A percentile compares a stretch with the other conserved stretches of the same genome.
phyloP scores from a whole-genome alignment of 2,113 vertebrate species.

The Rhabdornis inornatus region DNA sequence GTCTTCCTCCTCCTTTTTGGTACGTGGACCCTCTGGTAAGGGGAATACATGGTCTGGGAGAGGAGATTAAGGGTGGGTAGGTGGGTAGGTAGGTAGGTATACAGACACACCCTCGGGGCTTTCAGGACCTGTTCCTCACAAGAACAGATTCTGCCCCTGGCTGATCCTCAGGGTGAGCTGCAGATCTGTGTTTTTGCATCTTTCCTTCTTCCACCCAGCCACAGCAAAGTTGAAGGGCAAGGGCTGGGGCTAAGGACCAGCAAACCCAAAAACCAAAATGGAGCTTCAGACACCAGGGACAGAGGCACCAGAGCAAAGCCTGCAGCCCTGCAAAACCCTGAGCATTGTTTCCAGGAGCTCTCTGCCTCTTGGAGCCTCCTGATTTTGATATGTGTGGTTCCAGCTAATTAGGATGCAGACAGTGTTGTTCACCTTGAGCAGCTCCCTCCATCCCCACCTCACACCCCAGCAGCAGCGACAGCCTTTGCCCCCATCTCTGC shows the following conservation, averaged over 20 bases:
- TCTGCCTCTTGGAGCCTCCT: not conserved
- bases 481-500: not conserved
- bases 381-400: not conserved
- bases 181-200: not conserved
- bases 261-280: not conserved
- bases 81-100: no score
- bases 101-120: not conserved
- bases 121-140: not conserved
- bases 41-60: not conserved
- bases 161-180: not conserved
- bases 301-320: not conserved
- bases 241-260: not conserved
- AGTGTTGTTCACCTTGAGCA: not conserved
- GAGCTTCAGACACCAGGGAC: not conserved
- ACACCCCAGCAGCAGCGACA: not conserved
- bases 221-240: not conserved
- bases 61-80: not conserved
- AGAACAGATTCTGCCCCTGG: not conserved
- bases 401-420: conserved; percentile 40
- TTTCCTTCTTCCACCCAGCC: not conserved
- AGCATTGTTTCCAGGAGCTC: not conserved
- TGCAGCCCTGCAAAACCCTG: not conserved
- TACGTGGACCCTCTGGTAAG: accelerated
- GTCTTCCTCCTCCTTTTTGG: not conserved
- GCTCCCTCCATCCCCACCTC: not conserved